A percentile compares a stretch with the other conserved stretches of the same genome.
phyloP scores from a whole-genome alignment of 1,140 invertebrate genomes.

The Popillia japonica region DNA sequence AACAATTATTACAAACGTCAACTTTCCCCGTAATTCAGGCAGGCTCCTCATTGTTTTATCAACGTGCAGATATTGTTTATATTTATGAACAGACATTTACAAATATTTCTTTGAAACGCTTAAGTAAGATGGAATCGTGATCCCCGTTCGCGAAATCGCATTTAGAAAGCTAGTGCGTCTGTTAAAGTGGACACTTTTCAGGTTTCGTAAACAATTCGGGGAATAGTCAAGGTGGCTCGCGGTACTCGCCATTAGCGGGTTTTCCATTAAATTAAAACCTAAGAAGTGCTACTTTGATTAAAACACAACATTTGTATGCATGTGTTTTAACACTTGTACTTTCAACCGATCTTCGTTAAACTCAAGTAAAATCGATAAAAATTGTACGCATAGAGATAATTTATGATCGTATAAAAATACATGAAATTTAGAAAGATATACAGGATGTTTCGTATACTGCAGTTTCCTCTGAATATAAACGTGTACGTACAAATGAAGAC shows the following conservation, averaged over 20 bases:
- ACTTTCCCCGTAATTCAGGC: neutral
- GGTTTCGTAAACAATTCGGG: slow-evolving; percentile 31
- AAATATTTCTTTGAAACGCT: slow-evolving; percentile 29
- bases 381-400: neutral
- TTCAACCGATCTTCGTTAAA: neutral
- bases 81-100: slow-evolving; percentile 29
- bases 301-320: neutral
- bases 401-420: neutral
- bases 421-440: neutral
- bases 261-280: slow-evolving; percentile 34
- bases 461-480: neutral
- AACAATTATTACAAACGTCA: neutral
- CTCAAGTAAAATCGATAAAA: neutral
- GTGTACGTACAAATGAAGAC: neutral
- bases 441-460: neutral
- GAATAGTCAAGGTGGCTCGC: slow-evolving; percentile 28
- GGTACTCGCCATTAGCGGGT: neutral
- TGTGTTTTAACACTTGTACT: neutral
- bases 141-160: slow-evolving; percentile 7
- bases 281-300: neutral
- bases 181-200: slow-evolving; percentile 17
- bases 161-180: slow-evolving; percentile 17
- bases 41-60: neutral
- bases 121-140: neutral
- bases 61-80: neutral